Evolutionary conservation across 2,113 vertebrate species (phyloP).

Genomic region (Mustela lutreola): DNA sequence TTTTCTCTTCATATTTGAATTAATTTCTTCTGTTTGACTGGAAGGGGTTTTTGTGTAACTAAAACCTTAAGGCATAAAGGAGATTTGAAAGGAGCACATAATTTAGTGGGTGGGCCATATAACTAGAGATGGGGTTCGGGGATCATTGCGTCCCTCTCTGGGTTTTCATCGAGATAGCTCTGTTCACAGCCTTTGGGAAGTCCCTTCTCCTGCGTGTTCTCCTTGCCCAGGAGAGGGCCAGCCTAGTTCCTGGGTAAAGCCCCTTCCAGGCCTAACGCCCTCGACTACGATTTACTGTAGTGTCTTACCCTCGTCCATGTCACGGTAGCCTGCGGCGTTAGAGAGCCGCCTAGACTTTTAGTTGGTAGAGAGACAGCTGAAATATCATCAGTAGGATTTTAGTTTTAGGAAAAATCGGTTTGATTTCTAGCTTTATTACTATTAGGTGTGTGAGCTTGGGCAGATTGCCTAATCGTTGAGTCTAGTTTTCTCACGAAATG

Average conservation of each 20-base stretch:
- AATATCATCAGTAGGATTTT: conserved; percentile 75
- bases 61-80: background rate
- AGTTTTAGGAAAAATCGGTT: conserved; percentile 79
- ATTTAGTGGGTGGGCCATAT: background rate
- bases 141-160: background rate
- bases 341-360: conserved; percentile 70
- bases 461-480: conserved; percentile 60
- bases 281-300: conserved; percentile 20
- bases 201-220: background rate
- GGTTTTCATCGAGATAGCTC: background rate
- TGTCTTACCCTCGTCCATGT: conserved; percentile 49
- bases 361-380: conserved; percentile 70
- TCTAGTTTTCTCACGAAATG: conserved; percentile 73
- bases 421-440: conserved; percentile 81
- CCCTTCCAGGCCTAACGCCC: conserved; percentile 60
- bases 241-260: background rate
- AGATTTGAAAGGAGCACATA: background rate
- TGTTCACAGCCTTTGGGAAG: background rate
- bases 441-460: conserved; percentile 79
- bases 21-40: conserved; percentile 33
- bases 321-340: conserved; percentile 49
- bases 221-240: background rate
- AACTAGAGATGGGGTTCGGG: background rate
- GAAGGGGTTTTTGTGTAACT: conserved; percentile 48
- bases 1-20: conserved; percentile 53